Base-by-base conservation (phyloP, 2,888 invertebrate genomes). In the Platycheirus albimanus region DNA sequence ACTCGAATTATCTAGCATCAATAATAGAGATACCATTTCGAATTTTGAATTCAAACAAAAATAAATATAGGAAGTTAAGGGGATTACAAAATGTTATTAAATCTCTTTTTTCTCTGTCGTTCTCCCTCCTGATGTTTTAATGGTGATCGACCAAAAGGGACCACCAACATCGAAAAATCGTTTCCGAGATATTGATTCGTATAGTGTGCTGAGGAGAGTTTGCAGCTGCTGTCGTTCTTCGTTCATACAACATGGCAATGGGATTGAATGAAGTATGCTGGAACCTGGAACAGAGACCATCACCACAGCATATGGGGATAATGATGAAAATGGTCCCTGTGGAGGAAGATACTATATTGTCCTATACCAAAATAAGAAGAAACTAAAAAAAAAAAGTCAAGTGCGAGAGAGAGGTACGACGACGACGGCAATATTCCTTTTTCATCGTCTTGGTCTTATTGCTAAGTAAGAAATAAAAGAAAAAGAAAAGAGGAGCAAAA, bases 161-260 rank as follows among this genome's bases (percentile, higher is more conserved):
- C 81, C 81, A 83, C 81, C 81, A 83, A 83, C 81, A 83, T 83
- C 13, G 79, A 74, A 45, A 45, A 17, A 13, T 49, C 56, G 41
- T 69, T 76, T 76, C 70, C 64, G 49, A 80, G 80, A 71, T 76
- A 76, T 81, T 81, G 76, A 81, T 81, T 81, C 76, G n/a, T 76
- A 33, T 33, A 52, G 41, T 41, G 58, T 58, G 58, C 41, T 67
- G 52, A 17, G 45, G 49, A 47, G 66, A 76, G 77, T 67, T 56
- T 71, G 78, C 81, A 78, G 77, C 77, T 72, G 81, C 77, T 81
- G 81, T 54, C 61, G 52, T 72, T 77, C 66, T 52, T 76, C 52
- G 56, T 56, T 47, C n/a, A 20, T 51, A 45, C 33, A 41, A 30
- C 52, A 38, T 54, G 58, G 64, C 61, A 19, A 54, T 49, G 52